These are phyloP conservation scores for Gouania willdenowi DNA, from an alignment of 2,797 vertebrate genomes.

Conservation along the genomic window DNA sequence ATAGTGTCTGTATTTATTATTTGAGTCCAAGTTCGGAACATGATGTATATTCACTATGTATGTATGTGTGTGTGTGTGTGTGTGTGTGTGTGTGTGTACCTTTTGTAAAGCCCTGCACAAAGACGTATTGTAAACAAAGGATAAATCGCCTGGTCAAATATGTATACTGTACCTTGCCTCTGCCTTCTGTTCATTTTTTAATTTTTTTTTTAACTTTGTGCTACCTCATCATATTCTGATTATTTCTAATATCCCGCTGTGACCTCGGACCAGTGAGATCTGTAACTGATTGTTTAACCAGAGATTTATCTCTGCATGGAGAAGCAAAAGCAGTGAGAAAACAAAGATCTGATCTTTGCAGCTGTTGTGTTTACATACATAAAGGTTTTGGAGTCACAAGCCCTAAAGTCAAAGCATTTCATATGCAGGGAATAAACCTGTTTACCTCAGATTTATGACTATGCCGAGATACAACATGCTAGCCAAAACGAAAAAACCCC, in stretches of 20 bases:
- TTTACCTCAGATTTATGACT: too few species aligned
- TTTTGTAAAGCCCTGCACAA: conserved; percentile 60
- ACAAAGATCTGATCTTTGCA: conserved; percentile 2
- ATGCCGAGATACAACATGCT: too few species aligned
- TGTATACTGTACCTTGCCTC: too few species aligned
- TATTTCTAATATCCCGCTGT: not conserved
- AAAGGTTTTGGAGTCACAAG: conserved; percentile 4
- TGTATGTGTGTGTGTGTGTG: conserved; percentile 47
- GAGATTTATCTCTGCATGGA: conserved; percentile 1
- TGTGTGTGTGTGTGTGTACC: conserved; percentile 38
- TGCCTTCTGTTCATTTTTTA: not conserved
- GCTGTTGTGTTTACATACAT: conserved; percentile 9
- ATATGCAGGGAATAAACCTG: too few species aligned
- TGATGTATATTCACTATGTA: too few species aligned
- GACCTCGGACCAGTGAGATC: conserved; percentile 12
- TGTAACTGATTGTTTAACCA: conserved; percentile 3
- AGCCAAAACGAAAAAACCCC: too few species aligned
- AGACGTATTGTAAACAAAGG: conserved; percentile 17
- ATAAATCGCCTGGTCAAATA: conserved; percentile 12
- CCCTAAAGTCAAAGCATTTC: not conserved
- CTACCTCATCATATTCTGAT: not conserved
- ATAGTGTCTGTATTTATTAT: conserved; percentile 83
- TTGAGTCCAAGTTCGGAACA: too few species aligned
- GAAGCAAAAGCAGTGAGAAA: not conserved
- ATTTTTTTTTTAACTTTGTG: not conserved